Conservation (phyloP, 2,797 vertebrate species). For the Rhinoraja longicauda region DNA sequence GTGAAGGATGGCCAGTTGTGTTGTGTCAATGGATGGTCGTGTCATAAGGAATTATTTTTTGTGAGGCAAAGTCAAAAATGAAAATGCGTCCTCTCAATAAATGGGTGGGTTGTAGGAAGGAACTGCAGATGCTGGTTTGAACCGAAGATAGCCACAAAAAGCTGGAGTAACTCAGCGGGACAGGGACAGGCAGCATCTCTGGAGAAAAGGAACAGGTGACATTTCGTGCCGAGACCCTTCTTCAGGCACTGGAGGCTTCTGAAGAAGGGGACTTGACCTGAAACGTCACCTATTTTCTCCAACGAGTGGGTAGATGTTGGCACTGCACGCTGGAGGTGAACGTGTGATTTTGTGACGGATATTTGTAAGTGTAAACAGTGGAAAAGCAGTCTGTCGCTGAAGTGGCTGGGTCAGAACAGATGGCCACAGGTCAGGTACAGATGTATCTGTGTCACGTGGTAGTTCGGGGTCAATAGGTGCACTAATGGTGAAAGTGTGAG, state of each 20-base stretch:
- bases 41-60: background rate
- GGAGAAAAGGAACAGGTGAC: too few species aligned
- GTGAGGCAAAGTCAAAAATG: too few species aligned
- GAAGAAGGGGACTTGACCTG: too few species aligned
- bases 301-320: too few species aligned
- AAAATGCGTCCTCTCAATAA: background rate
- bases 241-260: too few species aligned
- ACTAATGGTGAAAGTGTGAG: background rate
- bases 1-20: background rate
- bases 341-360: background rate
- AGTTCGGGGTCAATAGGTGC: background rate
- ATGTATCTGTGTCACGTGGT: slow-evolving; percentile 1
- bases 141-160: too few species aligned
- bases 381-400: background rate
- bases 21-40: background rate
- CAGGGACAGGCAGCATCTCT: too few species aligned
- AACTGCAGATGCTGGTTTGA: too few species aligned
- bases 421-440: slow-evolving; percentile 27
- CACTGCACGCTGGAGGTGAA: background rate
- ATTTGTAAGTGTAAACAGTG: background rate
- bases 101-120: too few species aligned
- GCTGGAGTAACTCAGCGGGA: too few species aligned
- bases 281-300: too few species aligned
- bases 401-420: slow-evolving; percentile 1
- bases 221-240: too few species aligned